Base-by-base conservation (phyloP, 2,797 vertebrate genomes). In the Cirrhinus molitorella region DNA sequence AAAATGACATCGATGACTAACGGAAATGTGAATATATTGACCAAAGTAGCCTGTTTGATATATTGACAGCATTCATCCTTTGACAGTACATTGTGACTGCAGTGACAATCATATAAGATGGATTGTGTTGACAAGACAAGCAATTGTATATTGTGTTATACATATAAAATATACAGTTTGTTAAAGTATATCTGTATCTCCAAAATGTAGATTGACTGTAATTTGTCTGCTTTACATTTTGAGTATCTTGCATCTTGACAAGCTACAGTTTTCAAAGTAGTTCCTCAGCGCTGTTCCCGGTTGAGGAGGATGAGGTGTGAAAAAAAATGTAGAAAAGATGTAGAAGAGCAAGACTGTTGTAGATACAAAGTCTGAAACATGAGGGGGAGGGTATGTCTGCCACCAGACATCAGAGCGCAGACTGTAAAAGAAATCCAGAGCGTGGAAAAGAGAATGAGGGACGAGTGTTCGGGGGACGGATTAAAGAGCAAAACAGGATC, bases 1-100 rank as follows among this genome's bases (percentile, higher is more conserved):
- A 40, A 47, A 19, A 76, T 63, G 43, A 37, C 45, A 34, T 28
- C 1, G 31, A 61, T 55, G 73, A 77, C 53, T 67, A 67, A 68
- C 40, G 13, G 79, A 72, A 87, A 84, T 73, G 57, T 63, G 55
- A 59, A 31, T 63, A 53, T 82, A 75, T 74, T 87, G 53, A 65
- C 25, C 13, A 57, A 74, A 73, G 67, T 53, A 67, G 76, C 73
- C 34, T 53, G 45, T 71, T 40, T 73, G 28, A 40, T 73, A 1
- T 11, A 74, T 40, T 43, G 80, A 63, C 12, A 61, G 61, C 19
- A 53, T 19, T 53, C 25, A 34, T 61, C 43, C 16, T 80, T 40
- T 70, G 37, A 28, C 19, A n/a, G n/a, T n/a, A n/a, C n/a, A n/a
- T n/a, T 79, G 5, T 25, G 61, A 37, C 25, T 21, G 68, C 16